A percentile compares a stretch with the other conserved stretches of the same genome.
Evolutionary conservation across 2,888 invertebrate species (phyloP).

Genomic region (Eristalinus sepulchralis): DNA sequence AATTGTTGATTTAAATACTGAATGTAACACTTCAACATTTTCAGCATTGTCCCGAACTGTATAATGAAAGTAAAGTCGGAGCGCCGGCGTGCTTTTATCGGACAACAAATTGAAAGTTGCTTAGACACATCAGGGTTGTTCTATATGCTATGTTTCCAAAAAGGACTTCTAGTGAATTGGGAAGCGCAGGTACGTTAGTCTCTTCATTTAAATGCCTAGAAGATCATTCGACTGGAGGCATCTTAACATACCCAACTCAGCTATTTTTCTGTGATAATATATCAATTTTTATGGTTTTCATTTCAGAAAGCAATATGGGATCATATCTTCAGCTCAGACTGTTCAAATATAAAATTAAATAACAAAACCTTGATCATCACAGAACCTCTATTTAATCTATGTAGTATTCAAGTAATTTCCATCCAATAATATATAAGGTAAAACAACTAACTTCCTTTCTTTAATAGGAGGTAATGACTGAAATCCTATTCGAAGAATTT

Average conservation of each 20-base stretch:
- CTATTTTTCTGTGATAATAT: not conserved
- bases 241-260: too few relatives aligned
- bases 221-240: not conserved
- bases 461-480: constrained; percentile 93
- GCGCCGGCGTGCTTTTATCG: constrained; percentile 94
- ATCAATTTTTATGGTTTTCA: not conserved
- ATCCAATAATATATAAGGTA: not conserved
- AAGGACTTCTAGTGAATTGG: constrained; percentile 97
- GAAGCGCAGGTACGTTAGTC: constrained; percentile 84
- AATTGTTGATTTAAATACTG: not conserved
- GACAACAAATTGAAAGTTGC: constrained; percentile 97
- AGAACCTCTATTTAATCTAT: constrained; percentile 96
- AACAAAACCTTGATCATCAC: constrained; percentile 93
- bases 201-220: not conserved
- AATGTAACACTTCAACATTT: constrained; percentile 58
- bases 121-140: constrained; percentile 97
- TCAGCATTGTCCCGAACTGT: constrained; percentile 92
- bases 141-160: constrained; percentile 96
- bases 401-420: constrained; percentile 85
- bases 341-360: constrained; percentile 88
- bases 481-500: constrained; percentile 99
- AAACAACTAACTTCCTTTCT: constrained; percentile 78
- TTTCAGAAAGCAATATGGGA: constrained; percentile 96
- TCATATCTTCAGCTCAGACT: constrained; percentile 93
- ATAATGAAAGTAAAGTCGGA: constrained; percentile 99